Base-by-base conservation (phyloP, 2,797 vertebrate species). In the Calcarius lapponicus region DNA sequence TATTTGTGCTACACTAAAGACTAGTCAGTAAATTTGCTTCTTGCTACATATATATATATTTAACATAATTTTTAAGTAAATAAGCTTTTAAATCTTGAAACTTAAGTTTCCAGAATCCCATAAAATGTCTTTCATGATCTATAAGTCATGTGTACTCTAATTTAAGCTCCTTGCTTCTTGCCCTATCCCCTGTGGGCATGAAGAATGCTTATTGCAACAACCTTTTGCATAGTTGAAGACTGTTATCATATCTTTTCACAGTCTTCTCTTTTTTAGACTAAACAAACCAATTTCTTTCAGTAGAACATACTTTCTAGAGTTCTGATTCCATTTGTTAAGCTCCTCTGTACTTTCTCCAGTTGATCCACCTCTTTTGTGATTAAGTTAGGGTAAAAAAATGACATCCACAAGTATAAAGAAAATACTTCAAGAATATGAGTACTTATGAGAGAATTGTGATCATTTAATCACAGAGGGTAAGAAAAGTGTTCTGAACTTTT, bases 231-330 rank as follows among this genome's bases (percentile, higher is more conserved):
- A 94, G 88, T 66, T 94, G 76, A 88, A 87, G 51, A 7, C 83
- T 81, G 88, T 90, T 95, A 97, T 95, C 95, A 70, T 96, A 84
- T 95, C 83, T 92, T 90, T 84, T 58, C 25, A 73, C 51, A 56
- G 88, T 90, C 90, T 90, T 86, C 80, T 94, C 54, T 51, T 53
- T 74, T 92, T 94, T 66, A 97, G 95, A 96, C 96, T 94, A 96
- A 97, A 96, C 93, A 96, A 96, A 84, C 34, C 3, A 66, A 70
- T 45, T 94, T 78, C 36, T 88, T 90, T 86, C 25, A 70, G 64
- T 65, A 66, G 88, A 89, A 40, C 7, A 42, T 51, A 20, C 26
- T 88, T 92, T 72, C 34, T 92, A 70, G 76, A 66, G 13, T 92
- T 88, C 62, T 95, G 42, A 90, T 91, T 24, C 67, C 1, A 0